Percentiles rank a stretch among this genome's conserved stretches.
These are phyloP conservation scores for Corythaeola cristata DNA, from an alignment of 2,113 vertebrate species.

Conservation along the genomic window DNA sequence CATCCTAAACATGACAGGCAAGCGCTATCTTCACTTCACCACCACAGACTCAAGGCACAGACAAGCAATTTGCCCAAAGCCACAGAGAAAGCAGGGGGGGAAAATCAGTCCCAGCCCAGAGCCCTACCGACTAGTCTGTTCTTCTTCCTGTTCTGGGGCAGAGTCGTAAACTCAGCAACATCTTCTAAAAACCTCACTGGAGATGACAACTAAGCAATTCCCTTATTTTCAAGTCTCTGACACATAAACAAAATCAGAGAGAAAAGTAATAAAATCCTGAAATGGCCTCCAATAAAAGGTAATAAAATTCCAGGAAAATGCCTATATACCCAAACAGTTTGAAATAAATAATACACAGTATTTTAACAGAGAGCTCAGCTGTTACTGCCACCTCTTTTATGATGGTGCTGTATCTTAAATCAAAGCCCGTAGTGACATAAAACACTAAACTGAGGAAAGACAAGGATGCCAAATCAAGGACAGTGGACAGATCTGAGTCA, in stretches of 20 bases:
- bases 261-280: constrained; percentile 59
- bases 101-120: neutral
- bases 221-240: constrained; percentile 50
- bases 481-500: constrained; percentile 63
- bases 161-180: constrained; percentile 24
- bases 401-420: constrained; percentile 47
- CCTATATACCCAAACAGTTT: constrained; percentile 48
- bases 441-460: constrained; percentile 44
- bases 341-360: constrained; percentile 63
- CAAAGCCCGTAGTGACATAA: constrained; percentile 39
- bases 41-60: neutral
- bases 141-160: neutral
- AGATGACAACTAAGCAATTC: constrained; percentile 54
- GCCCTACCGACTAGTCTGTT: neutral
- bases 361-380: constrained; percentile 60
- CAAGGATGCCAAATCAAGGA: constrained; percentile 64
- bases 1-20: neutral
- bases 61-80: neutral
- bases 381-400: constrained; percentile 59
- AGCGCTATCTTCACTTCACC: neutral
- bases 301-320: constrained; percentile 59
- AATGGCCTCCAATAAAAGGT: constrained; percentile 64
- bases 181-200: constrained; percentile 28
- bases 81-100: neutral
- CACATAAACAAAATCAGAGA: constrained; percentile 65